Conservation (phyloP, 2,113 vertebrate genomes). For the cattle (Bos taurus) region DNA sequence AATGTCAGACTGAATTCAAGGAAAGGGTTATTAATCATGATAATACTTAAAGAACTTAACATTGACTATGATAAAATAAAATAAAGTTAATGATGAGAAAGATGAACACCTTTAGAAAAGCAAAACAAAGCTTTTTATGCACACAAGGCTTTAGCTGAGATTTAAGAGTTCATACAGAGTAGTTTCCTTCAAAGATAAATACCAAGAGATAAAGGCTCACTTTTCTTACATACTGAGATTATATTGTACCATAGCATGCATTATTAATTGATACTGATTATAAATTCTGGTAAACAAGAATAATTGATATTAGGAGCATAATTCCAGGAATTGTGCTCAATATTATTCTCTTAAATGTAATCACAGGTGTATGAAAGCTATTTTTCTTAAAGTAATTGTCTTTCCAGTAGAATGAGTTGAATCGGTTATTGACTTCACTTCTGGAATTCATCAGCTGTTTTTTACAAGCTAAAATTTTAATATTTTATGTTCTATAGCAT, state of each 20-base stretch:
- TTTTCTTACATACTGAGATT: neutral
- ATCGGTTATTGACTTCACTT: neutral
- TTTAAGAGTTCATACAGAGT: neutral
- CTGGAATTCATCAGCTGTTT: neutral
- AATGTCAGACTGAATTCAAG: neutral
- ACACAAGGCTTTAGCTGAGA: neutral
- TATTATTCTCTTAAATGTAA: neutral
- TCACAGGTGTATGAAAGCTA: neutral
- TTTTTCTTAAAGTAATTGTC: conserved; percentile 16
- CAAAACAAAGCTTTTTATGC: neutral
- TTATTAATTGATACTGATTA: conserved; percentile 14
- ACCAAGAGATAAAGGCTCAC: neutral
- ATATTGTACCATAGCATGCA: neutral
- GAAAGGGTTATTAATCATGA: neutral
- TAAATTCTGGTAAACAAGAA: neutral
- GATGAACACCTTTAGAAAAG: neutral
- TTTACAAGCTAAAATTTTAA: neutral
- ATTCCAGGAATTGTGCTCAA: neutral
- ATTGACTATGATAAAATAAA: neutral
- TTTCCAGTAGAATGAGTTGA: neutral
- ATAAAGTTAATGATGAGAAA: neutral
- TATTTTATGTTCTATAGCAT: neutral
- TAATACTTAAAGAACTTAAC: neutral
- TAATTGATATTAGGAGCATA: neutral
- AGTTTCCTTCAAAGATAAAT: neutral